Base-by-base conservation (phyloP, 2,113 vertebrate species). In the Laticauda colubrina region DNA sequence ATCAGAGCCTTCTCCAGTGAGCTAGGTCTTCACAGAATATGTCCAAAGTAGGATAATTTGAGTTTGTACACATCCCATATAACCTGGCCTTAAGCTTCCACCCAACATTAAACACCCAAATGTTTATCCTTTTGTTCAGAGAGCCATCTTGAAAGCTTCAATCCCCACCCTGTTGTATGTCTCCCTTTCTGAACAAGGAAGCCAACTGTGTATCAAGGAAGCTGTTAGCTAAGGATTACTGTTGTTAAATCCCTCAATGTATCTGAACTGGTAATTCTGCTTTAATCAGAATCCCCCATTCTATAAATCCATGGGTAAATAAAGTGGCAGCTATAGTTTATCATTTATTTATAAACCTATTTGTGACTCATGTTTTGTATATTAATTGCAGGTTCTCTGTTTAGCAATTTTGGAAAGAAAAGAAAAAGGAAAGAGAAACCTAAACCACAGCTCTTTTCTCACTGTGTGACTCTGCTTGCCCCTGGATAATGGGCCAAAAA, bases 291-390 rank as follows among this genome's bases (percentile, higher is more conserved):
- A 95, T 96, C 95, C 96, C 89, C 94, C 95, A 95, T 96, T 92
- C 95, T 94, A 21, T 92, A 96, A 97, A 95, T 96, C 96, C 96
- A 93, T 96, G 96, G 94, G 95, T 96, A 97, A 97, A 97, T 97
- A 97, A 96, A 96, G 95, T 94, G 94, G 93, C 95, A 89, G 95
- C 95, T 45, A 0, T 96, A 91, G 94, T 94, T 96, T 94, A 97
- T 97, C 4, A 97, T 97, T 97, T 97, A 97, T 97, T 97, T 97
- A 97, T 97, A 95, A 96, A 96, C 95, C 95, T 96, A 96, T 97
- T 97, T 96, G 96, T 96, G 95, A 95, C 95, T 95, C 96, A 94
- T 94, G 94, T 95, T 97, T 97, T 97, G 95, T 95, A 96, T 97
- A 95, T 96, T 97, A 97, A 97, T 97, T 95, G 95, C 94, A 95